Percentiles rank a stretch among this genome's conserved stretches.
phyloP scores from a whole-genome alignment of 2,888 invertebrate genomes.

The Stictocephala bisonia region DNA sequence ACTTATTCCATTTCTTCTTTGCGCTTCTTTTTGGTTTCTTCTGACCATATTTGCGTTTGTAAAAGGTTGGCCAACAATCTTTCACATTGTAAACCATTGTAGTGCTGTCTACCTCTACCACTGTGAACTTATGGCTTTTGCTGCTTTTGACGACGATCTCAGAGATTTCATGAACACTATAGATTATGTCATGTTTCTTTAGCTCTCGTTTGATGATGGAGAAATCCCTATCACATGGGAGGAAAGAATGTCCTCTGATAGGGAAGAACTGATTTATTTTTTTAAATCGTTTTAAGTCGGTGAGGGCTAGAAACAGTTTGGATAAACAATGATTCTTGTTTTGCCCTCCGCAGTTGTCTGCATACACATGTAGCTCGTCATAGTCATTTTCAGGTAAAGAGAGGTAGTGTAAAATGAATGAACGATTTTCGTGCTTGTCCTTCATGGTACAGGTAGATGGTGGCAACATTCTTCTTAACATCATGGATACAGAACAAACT shows the following conservation, averaged over 20 bases:
- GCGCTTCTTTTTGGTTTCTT: no score
- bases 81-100: no score
- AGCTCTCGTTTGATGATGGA: constrained; percentile 26
- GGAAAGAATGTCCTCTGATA: constrained; percentile 42
- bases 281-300: constrained; percentile 49
- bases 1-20: no score
- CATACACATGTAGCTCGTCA: constrained; percentile 54
- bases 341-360: constrained; percentile 59
- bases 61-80: no score
- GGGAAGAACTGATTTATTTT: constrained; percentile 51
- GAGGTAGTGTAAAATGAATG: constrained; percentile 48
- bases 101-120: constrained; percentile 45
- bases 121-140: constrained; percentile 45
- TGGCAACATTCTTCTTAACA: constrained; percentile 54
- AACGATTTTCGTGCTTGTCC: constrained; percentile 51
- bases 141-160: constrained; percentile 37
- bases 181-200: constrained; percentile 43
- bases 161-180: constrained; percentile 46
- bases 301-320: constrained; percentile 46
- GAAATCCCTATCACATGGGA: constrained; percentile 38
- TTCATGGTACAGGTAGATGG: constrained; percentile 58
- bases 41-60: no score
- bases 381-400: no score
- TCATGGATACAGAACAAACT: constrained; percentile 54
- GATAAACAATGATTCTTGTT: constrained; percentile 55